phyloP scores from a whole-genome alignment of 2,888 invertebrate genomes.

The Drosophila algonquin region DNA sequence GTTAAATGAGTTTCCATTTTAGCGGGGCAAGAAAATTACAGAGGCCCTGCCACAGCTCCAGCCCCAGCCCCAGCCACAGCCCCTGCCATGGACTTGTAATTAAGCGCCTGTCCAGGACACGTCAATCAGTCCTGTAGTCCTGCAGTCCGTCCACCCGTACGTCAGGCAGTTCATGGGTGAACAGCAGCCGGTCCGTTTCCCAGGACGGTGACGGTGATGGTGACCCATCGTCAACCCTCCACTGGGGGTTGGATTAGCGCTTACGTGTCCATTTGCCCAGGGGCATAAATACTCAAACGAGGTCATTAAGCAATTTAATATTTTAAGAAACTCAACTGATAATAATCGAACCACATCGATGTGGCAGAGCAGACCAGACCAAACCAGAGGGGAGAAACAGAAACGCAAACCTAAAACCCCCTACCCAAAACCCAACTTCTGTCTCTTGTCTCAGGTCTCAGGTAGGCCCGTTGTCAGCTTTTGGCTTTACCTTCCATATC shows the following conservation, averaged over 20 bases:
- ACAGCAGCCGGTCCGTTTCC: slow-evolving; percentile 64
- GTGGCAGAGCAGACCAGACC: not conserved
- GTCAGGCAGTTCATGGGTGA: slow-evolving; percentile 15
- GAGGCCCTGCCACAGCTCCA: slow-evolving; percentile 37
- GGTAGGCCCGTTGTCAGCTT: slow-evolving; percentile 48
- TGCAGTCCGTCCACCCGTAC: slow-evolving; percentile 8
- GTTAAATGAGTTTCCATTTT: slow-evolving; percentile 54
- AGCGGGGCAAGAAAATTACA: slow-evolving; percentile 63
- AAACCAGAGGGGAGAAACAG: too few relatives aligned
- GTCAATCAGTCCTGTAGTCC: slow-evolving; percentile 53
- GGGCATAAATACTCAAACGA: slow-evolving; percentile 61
- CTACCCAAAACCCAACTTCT: not conserved
- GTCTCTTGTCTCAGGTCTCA: slow-evolving; percentile 5
- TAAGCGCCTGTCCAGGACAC: slow-evolving; percentile 64
- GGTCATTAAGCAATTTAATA: slow-evolving; percentile 79
- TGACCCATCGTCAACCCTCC: slow-evolving; percentile 7
- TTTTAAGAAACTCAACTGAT: slow-evolving; percentile 70
- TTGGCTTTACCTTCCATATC: slow-evolving; percentile 30
- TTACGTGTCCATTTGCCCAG: slow-evolving; percentile 66
- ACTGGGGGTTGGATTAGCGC: slow-evolving; percentile 38
- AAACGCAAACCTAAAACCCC: not conserved
- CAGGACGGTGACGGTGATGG: slow-evolving; percentile 52
- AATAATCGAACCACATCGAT: slow-evolving; percentile 67
- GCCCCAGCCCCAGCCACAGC: slow-evolving; percentile 31
- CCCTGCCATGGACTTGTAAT: slow-evolving; percentile 57